A percentile compares a stretch with the other conserved stretches of the same genome.
Evolutionary conservation across 1,140 invertebrate genomes (phyloP).

Genomic region (Ectropis grisescens): DNA sequence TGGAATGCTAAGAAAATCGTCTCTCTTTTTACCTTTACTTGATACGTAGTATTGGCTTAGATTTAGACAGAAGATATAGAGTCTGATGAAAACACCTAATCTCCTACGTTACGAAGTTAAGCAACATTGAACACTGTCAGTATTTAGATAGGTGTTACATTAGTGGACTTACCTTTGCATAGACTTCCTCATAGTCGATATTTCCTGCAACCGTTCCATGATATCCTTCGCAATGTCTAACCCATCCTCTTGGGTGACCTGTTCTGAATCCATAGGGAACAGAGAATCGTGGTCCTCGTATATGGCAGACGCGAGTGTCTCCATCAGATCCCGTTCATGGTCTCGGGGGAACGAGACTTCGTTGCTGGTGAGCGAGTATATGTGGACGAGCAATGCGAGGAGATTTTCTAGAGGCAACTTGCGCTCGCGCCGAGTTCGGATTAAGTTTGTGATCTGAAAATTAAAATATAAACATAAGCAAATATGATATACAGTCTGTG

Average conservation of each 20-base stretch:
- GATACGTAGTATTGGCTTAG: too few relatives aligned
- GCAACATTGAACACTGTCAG: not conserved
- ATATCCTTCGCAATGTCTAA: conserved; percentile 34
- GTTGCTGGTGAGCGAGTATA: conserved; percentile 74
- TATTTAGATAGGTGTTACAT: not conserved
- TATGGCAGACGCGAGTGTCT: conserved; percentile 71
- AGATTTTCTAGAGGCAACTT: conserved; percentile 73
- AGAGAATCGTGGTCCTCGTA: conserved; percentile 71
- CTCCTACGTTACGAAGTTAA: too few relatives aligned
- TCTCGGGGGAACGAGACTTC: conserved; percentile 70
- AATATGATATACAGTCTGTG: too few relatives aligned
- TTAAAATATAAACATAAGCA: conserved; percentile 2
- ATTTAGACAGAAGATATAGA: too few relatives aligned
- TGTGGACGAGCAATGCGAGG: conserved; percentile 71
- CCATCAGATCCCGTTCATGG: conserved; percentile 69
- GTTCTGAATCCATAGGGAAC: conserved; percentile 16
- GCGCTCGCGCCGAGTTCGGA: conserved; percentile 70
- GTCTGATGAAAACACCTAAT: too few relatives aligned
- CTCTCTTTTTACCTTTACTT: too few relatives aligned
- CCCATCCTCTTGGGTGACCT: conserved; percentile 41
- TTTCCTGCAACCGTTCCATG: conserved; percentile 41
- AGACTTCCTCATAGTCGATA: conserved; percentile 46
- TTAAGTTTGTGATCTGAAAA: conserved; percentile 71
- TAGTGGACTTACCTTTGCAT: conserved; percentile 54
- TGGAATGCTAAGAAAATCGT: too few relatives aligned